Conservation (phyloP, 2,888 invertebrate species). For the Coelopa pilipes region DNA sequence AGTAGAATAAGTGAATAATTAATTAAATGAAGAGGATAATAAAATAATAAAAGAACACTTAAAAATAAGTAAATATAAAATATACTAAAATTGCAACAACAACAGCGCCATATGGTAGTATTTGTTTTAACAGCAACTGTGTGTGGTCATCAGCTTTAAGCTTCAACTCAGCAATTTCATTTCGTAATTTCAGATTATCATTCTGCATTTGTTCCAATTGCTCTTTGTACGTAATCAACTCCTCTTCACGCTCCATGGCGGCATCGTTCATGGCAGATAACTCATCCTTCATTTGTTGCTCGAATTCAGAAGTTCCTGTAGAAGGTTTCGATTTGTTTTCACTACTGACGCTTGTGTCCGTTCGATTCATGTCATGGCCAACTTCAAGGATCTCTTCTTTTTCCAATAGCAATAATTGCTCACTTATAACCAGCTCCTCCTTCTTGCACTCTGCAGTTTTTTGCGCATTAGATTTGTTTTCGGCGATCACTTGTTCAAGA, state of each 20-base stretch:
- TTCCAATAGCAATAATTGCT: neutral
- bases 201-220: constrained; percentile 59
- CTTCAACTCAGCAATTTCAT: constrained; percentile 58
- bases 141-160: constrained; percentile 47
- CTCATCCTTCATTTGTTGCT: constrained; percentile 52
- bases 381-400: neutral
- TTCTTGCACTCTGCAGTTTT: constrained; percentile 14
- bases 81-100: constrained; percentile 60
- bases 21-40: neutral
- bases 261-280: constrained; percentile 55
- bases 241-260: constrained; percentile 62
- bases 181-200: constrained; percentile 60
- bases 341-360: neutral
- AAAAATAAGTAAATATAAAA: constrained; percentile 56
- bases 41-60: constrained; percentile 33
- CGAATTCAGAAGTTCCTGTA: constrained; percentile 34
- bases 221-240: constrained; percentile 65
- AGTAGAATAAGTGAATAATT: neutral
- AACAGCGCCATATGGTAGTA: constrained; percentile 57
- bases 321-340: neutral
- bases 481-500: constrained; percentile 46
- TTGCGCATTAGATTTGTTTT: constrained; percentile 41
- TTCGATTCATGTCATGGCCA: neutral
- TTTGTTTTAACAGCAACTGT: constrained; percentile 47
- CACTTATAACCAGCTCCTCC: constrained; percentile 11